Conservation (phyloP, 1,140 invertebrate species). For the Tetraneura akinire region DNA sequence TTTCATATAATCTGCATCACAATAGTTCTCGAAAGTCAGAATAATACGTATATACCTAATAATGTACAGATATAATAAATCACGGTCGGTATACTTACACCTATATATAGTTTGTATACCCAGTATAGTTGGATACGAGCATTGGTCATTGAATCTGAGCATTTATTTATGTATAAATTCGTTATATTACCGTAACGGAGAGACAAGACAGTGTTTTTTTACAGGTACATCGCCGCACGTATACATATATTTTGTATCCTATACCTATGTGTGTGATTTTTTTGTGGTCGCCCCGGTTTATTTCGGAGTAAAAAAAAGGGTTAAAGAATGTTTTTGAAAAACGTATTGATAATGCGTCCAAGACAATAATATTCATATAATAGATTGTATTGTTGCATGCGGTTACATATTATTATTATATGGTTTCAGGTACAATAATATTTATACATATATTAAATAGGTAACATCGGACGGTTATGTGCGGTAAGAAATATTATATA, state of each 20-base stretch:
- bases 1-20: too few relatives aligned
- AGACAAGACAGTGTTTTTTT: too few relatives aligned
- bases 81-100: too few relatives aligned
- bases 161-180: not conserved
- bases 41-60: too few relatives aligned
- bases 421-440: not conserved
- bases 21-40: too few relatives aligned
- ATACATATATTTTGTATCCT: too few relatives aligned
- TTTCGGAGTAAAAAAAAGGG: conserved; percentile 14
- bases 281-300: not conserved
- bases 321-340: conserved; percentile 22
- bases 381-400: not conserved
- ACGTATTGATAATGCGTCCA: too few relatives aligned
- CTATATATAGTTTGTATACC: not conserved
- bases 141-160: not conserved
- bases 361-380: not conserved
- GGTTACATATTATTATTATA: not conserved
- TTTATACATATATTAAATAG: not conserved
- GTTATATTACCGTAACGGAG: conserved; percentile 24
- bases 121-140: too few relatives aligned
- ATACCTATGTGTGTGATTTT: not conserved
- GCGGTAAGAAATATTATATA: too few relatives aligned
- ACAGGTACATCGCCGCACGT: not conserved
- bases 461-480: not conserved
- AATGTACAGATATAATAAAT: too few relatives aligned